Percentiles rank a stretch among this genome's conserved stretches.
phyloP scores from a whole-genome alignment of 2,888 invertebrate genomes.

The Sepiola atlantica region DNA sequence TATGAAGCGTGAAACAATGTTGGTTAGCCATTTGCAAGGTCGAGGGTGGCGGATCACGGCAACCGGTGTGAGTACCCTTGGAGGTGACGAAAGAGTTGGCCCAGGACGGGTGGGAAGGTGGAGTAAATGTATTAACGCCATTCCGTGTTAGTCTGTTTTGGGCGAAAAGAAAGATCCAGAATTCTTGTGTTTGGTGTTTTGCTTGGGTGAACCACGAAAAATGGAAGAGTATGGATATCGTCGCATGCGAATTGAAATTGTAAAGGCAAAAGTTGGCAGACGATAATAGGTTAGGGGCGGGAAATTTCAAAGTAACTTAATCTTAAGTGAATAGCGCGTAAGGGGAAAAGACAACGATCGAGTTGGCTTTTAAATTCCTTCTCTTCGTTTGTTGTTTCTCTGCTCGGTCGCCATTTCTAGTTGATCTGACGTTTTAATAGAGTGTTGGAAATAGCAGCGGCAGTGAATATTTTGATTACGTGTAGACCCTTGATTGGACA shows the following conservation, averaged over 20 bases:
- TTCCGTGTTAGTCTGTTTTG: background rate
- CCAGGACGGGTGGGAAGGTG: background rate
- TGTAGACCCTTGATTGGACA: too few relatives aligned
- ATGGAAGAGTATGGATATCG: slow-evolving; percentile 32
- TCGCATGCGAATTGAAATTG: slow-evolving; percentile 32
- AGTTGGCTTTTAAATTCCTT: background rate
- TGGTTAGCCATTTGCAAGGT: background rate
- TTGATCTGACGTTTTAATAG: background rate
- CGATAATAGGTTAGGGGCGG: slow-evolving; percentile 32
- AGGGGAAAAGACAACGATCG: background rate
- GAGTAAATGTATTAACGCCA: background rate
- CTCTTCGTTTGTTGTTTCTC: background rate
- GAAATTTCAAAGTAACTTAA: background rate
- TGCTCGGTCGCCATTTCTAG: background rate
- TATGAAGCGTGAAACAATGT: background rate
- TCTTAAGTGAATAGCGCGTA: background rate
- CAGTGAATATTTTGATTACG: too few relatives aligned
- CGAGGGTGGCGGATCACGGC: background rate
- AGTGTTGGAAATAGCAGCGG: background rate
- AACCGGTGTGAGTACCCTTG: background rate
- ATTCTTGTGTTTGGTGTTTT: slow-evolving; percentile 12
- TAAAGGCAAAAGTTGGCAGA: slow-evolving; percentile 32
- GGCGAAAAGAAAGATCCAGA: background rate
- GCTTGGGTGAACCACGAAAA: slow-evolving; percentile 8
- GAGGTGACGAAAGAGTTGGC: background rate